phyloP scores from a whole-genome alignment of 2,797 vertebrate species.

The Austrolebias charrua region DNA sequence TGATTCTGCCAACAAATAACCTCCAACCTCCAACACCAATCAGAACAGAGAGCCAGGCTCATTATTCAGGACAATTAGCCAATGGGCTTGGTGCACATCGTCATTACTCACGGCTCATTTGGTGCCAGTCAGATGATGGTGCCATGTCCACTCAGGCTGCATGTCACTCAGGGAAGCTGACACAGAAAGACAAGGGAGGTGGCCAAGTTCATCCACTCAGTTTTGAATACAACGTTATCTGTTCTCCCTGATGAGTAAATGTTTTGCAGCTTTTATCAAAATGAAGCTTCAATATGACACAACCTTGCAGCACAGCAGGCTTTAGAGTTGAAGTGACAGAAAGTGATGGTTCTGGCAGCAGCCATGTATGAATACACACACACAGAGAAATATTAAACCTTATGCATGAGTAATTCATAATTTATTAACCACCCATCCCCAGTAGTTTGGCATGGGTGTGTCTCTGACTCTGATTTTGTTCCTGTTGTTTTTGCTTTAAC shows the following conservation, averaged over 20 bases:
- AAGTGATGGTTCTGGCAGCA: constrained; percentile 12
- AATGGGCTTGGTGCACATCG: constrained; percentile 58
- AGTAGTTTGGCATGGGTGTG: constrained; percentile 31
- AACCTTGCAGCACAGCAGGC: constrained; percentile 15
- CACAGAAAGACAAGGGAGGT: constrained; percentile 26
- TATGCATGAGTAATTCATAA: constrained; percentile 61
- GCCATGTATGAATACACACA: constrained; percentile 7
- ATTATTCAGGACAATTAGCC: constrained; percentile 74
- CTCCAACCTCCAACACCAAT: constrained; percentile 57
- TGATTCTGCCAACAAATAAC: constrained; percentile 42
- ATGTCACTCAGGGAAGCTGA: constrained; percentile 57
- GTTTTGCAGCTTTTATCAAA: constrained; percentile 25
- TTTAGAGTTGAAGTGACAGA: constrained; percentile 16
- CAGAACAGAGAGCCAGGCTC: constrained; percentile 45
- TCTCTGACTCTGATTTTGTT: constrained; percentile 4
- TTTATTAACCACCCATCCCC: constrained; percentile 41
- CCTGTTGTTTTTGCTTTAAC: too few species aligned
- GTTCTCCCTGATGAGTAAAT: constrained; percentile 1
- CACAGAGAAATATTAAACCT: constrained; percentile 12
- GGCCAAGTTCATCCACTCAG: constrained; percentile 12
- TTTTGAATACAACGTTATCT: constrained; percentile 11
- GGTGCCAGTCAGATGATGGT: constrained; percentile 62
- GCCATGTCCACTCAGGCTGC: constrained; percentile 61
- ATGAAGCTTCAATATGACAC: constrained; percentile 2
- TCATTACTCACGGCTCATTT: constrained; percentile 70